Base-by-base conservation (phyloP, 2,113 vertebrate genomes). In the Bostrychus sinensis region DNA sequence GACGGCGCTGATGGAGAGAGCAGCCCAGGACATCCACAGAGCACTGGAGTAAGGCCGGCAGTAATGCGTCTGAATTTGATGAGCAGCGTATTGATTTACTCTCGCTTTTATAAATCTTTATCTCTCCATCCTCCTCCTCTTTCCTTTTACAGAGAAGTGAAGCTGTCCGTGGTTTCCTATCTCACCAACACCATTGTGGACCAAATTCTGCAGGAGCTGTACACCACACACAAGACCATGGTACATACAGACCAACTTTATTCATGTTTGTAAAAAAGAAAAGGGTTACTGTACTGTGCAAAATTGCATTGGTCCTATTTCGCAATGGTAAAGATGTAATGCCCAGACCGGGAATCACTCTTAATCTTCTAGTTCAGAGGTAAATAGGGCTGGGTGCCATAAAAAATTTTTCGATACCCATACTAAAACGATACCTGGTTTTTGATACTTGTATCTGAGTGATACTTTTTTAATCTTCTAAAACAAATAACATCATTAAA, bases 111-210 rank as follows among this genome's bases (percentile, higher is more conserved):
- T 37, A 61, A 62, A 72, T 66, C 48, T 67, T 65, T 60, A 68
- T 55, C 62, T 28, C 41, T 41, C 50, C n/a, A n/a, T n/a, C n/a
- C 69, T 56, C 37, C 66, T 19, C 23, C 65, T 46, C 37, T 57
- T 59, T 57, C 70, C 57, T 56, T 37, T 64, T 62, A 70, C 79
- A 96, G 94, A 61, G 94, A 96, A 81, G 94, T 96, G 59, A 96
- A 95, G 73, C 91, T 96, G 23, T 95, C 94, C 0, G 94, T 96
- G 0, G 94, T 96, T 62, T 94, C 94, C 41, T 95, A 95, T 86
- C 90, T 96, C 71, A 96, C 94, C 84, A 96, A 94, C 90, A 94
- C 94, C 68, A 94, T 96, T 14, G 94, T 96, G 75, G 94, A 96
- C 11, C 94, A 96, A 84, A 93, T 96, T 66, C 88, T 96, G 51